phyloP scores from a whole-genome alignment of 64 coral and sea anemone genomes.

The Hydrozoanthus tunicans region DNA sequence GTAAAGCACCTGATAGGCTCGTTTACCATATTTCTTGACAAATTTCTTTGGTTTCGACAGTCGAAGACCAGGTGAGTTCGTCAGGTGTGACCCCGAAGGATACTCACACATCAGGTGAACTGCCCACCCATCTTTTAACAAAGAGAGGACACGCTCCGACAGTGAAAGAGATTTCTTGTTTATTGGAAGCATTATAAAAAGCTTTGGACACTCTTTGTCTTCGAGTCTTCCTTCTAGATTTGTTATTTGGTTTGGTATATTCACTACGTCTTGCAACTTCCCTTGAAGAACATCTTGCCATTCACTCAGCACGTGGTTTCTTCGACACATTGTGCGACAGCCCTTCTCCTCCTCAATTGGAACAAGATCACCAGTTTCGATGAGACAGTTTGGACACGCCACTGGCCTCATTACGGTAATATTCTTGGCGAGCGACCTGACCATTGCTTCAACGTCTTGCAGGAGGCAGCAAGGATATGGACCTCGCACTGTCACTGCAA shows the following conservation, averaged over 20 bases:
- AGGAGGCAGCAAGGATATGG: background rate
- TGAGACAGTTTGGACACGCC: background rate
- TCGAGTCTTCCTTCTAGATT: too few species aligned
- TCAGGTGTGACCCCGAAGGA: too few species aligned
- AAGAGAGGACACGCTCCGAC: background rate
- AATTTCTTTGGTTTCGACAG: background rate
- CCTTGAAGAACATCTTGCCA: constrained; percentile 1
- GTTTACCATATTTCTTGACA: too few species aligned
- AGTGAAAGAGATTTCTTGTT: background rate
- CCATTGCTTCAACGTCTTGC: background rate
- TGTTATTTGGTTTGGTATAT: too few species aligned
- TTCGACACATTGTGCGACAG: background rate
- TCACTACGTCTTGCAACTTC: background rate
- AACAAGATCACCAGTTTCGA: background rate
- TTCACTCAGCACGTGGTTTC: background rate
- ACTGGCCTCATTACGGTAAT: too few species aligned
- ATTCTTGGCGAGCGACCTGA: background rate
- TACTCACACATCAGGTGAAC: too few species aligned
- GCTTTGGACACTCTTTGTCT: too few species aligned
- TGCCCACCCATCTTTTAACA: too few species aligned
- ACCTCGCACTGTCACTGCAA: background rate
- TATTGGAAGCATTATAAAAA: background rate
- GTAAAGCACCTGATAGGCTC: too few species aligned
- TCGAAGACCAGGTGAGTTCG: too few species aligned
- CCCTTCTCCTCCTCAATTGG: background rate